phyloP scores from a whole-genome alignment of 2,113 vertebrate genomes.

The Paralichthys olivaceus region DNA sequence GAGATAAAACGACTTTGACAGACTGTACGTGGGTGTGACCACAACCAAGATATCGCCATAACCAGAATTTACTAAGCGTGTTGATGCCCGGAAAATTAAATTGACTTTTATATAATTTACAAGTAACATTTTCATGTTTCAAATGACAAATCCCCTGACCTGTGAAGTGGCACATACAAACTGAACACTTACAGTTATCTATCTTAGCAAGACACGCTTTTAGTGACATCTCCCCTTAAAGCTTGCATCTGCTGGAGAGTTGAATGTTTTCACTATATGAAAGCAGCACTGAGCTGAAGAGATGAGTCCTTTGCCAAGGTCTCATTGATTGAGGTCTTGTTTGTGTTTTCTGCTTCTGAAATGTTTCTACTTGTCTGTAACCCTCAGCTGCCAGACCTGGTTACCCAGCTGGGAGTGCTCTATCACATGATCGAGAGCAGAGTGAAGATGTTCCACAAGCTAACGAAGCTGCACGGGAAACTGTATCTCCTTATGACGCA shows the following conservation, averaged over 20 bases:
- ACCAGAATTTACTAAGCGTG: too few species aligned
- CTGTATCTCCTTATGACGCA: conserved; percentile 93
- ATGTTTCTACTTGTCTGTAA: conserved; percentile 32
- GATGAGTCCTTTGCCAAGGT: not conserved
- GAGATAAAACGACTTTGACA: not conserved
- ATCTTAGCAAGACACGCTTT: not conserved
- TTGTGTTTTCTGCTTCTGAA: not conserved
- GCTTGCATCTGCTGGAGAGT: not conserved
- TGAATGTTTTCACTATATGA: not conserved
- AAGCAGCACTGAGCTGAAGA: not conserved
- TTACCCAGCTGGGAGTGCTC: conserved; percentile 89
- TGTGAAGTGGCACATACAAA: not conserved
- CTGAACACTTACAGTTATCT: not conserved
- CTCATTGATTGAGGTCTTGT: not conserved
- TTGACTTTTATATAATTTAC: too few species aligned
- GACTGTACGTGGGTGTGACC: not conserved
- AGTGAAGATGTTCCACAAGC: conserved; percentile 93
- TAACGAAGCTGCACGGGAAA: conserved; percentile 93
- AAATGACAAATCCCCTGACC: not conserved
- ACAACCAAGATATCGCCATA: not conserved
- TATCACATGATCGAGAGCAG: conserved; percentile 97
- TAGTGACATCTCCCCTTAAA: not conserved
- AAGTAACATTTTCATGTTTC: not conserved
- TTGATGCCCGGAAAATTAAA: too few species aligned
- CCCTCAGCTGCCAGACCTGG: conserved; percentile 91